Base-by-base conservation (phyloP, 30 jellyfish, hydroid and myxozoan species). In the Mastigias papua region DNA sequence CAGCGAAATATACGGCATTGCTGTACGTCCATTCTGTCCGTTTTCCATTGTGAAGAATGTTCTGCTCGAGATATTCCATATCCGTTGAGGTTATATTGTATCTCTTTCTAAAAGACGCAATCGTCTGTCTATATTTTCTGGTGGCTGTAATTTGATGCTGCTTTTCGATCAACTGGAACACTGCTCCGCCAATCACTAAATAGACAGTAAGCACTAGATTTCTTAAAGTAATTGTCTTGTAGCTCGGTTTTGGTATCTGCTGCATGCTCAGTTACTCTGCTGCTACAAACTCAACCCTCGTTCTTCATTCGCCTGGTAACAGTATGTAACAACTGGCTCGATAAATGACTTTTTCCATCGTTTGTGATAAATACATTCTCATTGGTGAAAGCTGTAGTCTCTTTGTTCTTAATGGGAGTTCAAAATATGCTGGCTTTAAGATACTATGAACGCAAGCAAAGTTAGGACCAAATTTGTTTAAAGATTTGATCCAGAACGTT, bases 1-100 rank as follows among this genome's bases (percentile, higher is more conserved):
- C 92, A 11, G 86, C 80, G 54, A 83, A 83, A 34, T 69, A 72
- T 0, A 83, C 80, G 16, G 92, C 92, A 50, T 73, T 71, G 26
- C 86, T 69, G 25, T 27, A 83, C 28, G 62, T 83, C 92, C 92
- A 83, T 19, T 83, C 67, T n/a, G n/a, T n/a, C n/a, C n/a, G n/a
- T 33, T 70, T 69, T 30, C 92, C 92, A 69, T 62, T 33, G 1
- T 83, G 79, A 2, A 42, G 16, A 6, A 83, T 83, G 16, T 30
- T 42, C 33, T 69, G 69, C 67, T 82, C 92, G 22, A 83, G 31
- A 19, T 19, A 16, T 25, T 62, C 21, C 92, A 83, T 83, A 31
- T 83, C 92, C 6, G 7, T 34, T 21, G 1, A 28, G 25, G 62
- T 69, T 30, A 83, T 58, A 74, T 83, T 83, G 71, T 68, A 83